Evolutionary conservation across 2,113 vertebrate species (phyloP), one percentile per base, ranked within the genome.

Genomic region (Silurus glanis): DNA sequence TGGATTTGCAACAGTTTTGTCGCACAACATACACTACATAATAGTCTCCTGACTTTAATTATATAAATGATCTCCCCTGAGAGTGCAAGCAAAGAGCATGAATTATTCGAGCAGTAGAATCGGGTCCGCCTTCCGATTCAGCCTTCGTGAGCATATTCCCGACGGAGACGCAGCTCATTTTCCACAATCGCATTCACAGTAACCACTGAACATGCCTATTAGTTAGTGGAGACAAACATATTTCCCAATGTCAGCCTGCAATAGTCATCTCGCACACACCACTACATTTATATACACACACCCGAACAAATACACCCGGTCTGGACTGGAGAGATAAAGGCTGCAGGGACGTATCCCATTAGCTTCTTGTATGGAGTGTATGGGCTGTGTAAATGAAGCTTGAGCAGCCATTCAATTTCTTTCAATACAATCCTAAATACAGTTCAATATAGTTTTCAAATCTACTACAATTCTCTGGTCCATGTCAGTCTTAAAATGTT

Each of bases 281-380:
- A 12, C 9, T 10, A 85, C 72, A 78, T 74, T 55, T 51, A 85
- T 37, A 79, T 56, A 80, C 21, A 86, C 66, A 86, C 85, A 82
- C 59, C 7, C 69, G 45, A 80, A 75, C 58, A 37, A 12, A 83
- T 56, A 62, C 47, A 64, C 59, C 56, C 56, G 49, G 71, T 49
- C 82, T 85, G 87, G 59, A 69, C 82, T 55, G 59, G 59, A 81
- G 87, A 88, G 87, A 84, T 88, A 87, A 87, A 87, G 80, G 62
- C 69, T 67, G 85, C 14, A n/a, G 80, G 74, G 69, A 83, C 80
- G 53, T 83, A 83, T 82, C 80, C 85, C 85, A 87, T 87, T 87
- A 87, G 69, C 28, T 72, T 56, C 71, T 74, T 82, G 71, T 76
- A 74, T 76, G 71, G 17, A 56, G 79, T 51, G 79, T 25, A 49